Evolutionary conservation across 2,888 invertebrate genomes (phyloP).

Genomic region (Epicampocera succincta): DNA sequence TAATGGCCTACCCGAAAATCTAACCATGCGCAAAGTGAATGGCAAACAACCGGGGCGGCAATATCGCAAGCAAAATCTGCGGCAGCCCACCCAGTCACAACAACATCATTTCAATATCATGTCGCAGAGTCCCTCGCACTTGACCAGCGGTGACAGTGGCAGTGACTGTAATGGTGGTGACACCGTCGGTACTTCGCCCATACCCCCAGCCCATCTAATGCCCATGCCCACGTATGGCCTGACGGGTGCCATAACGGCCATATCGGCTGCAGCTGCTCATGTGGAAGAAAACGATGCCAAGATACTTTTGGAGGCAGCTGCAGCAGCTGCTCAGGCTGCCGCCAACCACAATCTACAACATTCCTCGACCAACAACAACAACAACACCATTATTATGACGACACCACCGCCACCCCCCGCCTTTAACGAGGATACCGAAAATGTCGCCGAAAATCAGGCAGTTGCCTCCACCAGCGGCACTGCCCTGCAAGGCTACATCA

Average conservation of each 20-base stretch:
- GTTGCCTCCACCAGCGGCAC: not conserved
- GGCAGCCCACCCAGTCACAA: not conserved
- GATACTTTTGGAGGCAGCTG: conserved; percentile 71
- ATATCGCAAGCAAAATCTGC: not conserved
- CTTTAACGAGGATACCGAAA: conserved; percentile 55
- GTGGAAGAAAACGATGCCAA: conserved; percentile 76
- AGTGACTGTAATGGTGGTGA: conserved; percentile 60
- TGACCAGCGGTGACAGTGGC: conserved; percentile 63
- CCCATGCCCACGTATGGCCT: conserved; percentile 77
- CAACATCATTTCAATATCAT: conserved; percentile 11
- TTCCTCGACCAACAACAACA: not conserved
- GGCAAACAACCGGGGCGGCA: conserved; percentile 61
- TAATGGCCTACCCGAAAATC: conserved; percentile 79
- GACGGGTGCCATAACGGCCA: conserved; percentile 80
- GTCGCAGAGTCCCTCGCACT: conserved; percentile 47
- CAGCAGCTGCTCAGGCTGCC: conserved; percentile 72
- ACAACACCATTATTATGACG: not conserved
- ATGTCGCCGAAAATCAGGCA: conserved; percentile 62
- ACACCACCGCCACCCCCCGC: not conserved
- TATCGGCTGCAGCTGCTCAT: conserved; percentile 77
- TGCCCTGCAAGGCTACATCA: conserved; percentile 48
- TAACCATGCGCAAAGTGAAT: conserved; percentile 78
- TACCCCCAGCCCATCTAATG: conserved; percentile 72
- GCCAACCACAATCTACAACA: conserved; percentile 59
- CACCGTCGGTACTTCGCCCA: conserved; percentile 70